A percentile compares a stretch with the other conserved stretches of the same genome.
Conservation (phyloP, 2,888 invertebrate species). For the Troglohyphantes excavatus region DNA sequence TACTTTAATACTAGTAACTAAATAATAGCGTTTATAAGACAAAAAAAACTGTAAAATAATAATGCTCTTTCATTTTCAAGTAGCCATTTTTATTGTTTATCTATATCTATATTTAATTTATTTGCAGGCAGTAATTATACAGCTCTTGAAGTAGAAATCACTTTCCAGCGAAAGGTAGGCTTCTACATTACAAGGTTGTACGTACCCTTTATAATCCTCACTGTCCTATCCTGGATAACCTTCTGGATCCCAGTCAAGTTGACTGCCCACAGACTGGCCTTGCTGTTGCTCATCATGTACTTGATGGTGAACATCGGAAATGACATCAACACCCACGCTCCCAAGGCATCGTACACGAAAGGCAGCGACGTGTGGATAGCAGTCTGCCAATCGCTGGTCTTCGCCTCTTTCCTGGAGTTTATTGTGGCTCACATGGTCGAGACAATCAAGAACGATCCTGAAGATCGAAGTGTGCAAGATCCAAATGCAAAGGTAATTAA, state of each 20-base stretch:
- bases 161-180: constrained; percentile 37
- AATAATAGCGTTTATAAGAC: too few relatives aligned
- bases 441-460: constrained; percentile 24
- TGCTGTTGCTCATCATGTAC: constrained; percentile 55
- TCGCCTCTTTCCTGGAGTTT: constrained; percentile 47
- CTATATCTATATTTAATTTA: too few relatives aligned
- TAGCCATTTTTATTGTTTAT: too few relatives aligned
- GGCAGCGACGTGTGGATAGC: constrained; percentile 66
- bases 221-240: constrained; percentile 25
- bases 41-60: too few relatives aligned
- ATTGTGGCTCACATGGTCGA: constrained; percentile 2
- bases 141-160: neutral
- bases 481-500: constrained; percentile 32
- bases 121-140: too few relatives aligned
- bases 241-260: constrained; percentile 57
- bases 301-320: constrained; percentile 29
- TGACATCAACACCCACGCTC: constrained; percentile 10
- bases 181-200: constrained; percentile 48
- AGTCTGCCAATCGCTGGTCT: constrained; percentile 50
- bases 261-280: constrained; percentile 11
- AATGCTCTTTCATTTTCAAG: too few relatives aligned
- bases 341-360: constrained; percentile 52
- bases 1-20: too few relatives aligned
- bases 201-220: constrained; percentile 51
- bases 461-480: constrained; percentile 3